Percentiles rank a stretch among this genome's conserved stretches.
Evolutionary conservation across 2,797 vertebrate genomes (phyloP).

Genomic region (Synaphobranchus kaupii): DNA sequence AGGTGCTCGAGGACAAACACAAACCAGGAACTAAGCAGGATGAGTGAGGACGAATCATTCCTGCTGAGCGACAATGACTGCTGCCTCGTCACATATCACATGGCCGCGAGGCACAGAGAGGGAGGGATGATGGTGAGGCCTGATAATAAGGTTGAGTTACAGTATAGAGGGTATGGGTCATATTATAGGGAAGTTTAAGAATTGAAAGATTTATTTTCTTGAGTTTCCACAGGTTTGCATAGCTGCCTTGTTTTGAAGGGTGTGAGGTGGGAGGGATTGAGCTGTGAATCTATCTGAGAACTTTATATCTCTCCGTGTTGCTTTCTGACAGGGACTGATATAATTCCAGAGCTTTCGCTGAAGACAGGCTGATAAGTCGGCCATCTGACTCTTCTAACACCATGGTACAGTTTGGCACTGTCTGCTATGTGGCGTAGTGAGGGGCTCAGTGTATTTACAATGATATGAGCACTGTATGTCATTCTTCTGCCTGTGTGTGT

Average conservation of each 20-base stretch:
- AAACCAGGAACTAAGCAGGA: conserved; percentile 1
- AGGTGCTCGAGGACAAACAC: neutral
- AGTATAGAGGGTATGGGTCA: neutral
- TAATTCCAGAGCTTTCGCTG: neutral
- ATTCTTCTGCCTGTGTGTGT: neutral
- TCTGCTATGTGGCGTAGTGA: neutral
- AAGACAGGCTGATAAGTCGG: neutral
- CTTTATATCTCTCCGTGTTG: neutral
- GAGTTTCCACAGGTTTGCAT: neutral
- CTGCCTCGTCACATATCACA: neutral
- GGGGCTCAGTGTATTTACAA: neutral
- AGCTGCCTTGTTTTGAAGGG: neutral
- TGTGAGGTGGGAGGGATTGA: neutral
- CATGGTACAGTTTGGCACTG: neutral
- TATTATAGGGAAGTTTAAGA: neutral
- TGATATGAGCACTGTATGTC: neutral
- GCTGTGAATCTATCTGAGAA: conserved; percentile 3
- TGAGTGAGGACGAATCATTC: neutral
- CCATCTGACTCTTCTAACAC: neutral
- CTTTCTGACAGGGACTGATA: conserved; percentile 10
- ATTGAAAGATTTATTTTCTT: neutral
- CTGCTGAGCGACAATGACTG: neutral
- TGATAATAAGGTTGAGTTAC: neutral
- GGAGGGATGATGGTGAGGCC: neutral
- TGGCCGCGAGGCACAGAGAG: neutral